phyloP scores from a whole-genome alignment of 2,888 invertebrate genomes.

The Lissocephala sabroskyi region DNA sequence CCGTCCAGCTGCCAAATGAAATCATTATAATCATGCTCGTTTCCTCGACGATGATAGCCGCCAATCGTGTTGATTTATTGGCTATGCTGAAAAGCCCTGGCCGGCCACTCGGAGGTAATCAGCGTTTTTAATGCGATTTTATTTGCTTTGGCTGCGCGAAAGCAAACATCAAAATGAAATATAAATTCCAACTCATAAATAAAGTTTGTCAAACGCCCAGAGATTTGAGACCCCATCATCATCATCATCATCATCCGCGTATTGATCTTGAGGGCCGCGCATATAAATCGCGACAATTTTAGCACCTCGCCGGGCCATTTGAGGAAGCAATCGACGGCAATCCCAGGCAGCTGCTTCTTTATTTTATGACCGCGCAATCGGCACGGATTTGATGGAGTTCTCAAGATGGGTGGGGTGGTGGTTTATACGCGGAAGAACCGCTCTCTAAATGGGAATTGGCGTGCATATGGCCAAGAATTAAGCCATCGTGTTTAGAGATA shows the following conservation, averaged over 20 bases:
- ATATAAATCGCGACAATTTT: slow-evolving; percentile 18
- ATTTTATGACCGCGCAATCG: too few relatives aligned
- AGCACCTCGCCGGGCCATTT: slow-evolving; percentile 25
- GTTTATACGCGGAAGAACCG: too few relatives aligned
- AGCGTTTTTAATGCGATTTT: slow-evolving; percentile 42
- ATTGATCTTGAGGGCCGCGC: slow-evolving; percentile 34
- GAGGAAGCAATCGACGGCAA: too few relatives aligned
- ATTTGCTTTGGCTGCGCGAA: slow-evolving; percentile 35
- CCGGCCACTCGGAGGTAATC: slow-evolving; percentile 19
- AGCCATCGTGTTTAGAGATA: too few relatives aligned
- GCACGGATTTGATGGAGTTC: too few relatives aligned
- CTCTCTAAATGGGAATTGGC: too few relatives aligned
- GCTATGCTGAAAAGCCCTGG: slow-evolving; percentile 6
- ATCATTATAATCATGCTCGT: slow-evolving; percentile 27
- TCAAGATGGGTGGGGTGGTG: too few relatives aligned
- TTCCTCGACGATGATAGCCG: slow-evolving; percentile 16
- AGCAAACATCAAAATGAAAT: slow-evolving; percentile 22
- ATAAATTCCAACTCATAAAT: slow-evolving; percentile 23
- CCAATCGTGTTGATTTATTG: slow-evolving; percentile 24
- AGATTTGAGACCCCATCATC: slow-evolving; percentile 2
- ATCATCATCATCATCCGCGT: slow-evolving; percentile 21
- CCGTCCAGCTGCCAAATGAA: slow-evolving; percentile 5
- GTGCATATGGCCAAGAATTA: too few relatives aligned
- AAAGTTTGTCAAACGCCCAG: slow-evolving; percentile 17
- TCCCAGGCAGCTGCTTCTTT: too few relatives aligned